Base-by-base conservation (phyloP, 2,797 vertebrate genomes). In the Anisognathus igniventris region DNA sequence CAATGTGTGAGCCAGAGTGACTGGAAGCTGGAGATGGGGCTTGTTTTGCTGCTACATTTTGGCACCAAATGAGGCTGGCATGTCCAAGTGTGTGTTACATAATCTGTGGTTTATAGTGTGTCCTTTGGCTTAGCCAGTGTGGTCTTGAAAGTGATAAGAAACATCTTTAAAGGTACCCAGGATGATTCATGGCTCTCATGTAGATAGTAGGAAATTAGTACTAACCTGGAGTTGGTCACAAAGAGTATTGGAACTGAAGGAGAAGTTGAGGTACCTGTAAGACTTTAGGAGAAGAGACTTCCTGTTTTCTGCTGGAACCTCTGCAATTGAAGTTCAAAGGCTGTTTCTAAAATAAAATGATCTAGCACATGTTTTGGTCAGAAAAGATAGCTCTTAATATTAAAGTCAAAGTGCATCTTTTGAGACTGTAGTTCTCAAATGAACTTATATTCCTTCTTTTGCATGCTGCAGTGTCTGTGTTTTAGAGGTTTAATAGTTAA, bases 401-500 rank as follows among this genome's bases (percentile, higher is more conserved):
- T 78, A 27, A 54, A 25, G 20, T 83, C 16, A 1, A 5, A 67
- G 8, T 15, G 6, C n/a, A 6, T 88, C 10, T 74, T 74, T n/a
- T 37, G 39, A 68, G 42, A 8, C 7, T 33, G 5, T 7, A 24
- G 12, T 54, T 93, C 30, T 47, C 35, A 64, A 76, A 53, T 56
- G 6, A 27, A 28, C 7, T 54, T 35, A 1, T 0, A 17, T 53
- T 50, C 12, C 12, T n/a, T 64, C 3, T 65, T 90, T 81, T 66
- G 19, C 4, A 3, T 90, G 31, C 39, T 87, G 13, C 53, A 2
- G 0, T 60, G 12, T 40, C 51, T 48, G 6, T 20, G 3, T 60
- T 77, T 45, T 20, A 87, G 75, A 73, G 22, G 31, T 87, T 82
- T 70, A 83, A 25, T 57, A 44, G 82, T 86, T 93, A 94, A 65